Evolutionary conservation across 2,113 vertebrate genomes (phyloP), one percentile per base, ranked within the genome.

Genomic region (Manacus vitellinus): DNA sequence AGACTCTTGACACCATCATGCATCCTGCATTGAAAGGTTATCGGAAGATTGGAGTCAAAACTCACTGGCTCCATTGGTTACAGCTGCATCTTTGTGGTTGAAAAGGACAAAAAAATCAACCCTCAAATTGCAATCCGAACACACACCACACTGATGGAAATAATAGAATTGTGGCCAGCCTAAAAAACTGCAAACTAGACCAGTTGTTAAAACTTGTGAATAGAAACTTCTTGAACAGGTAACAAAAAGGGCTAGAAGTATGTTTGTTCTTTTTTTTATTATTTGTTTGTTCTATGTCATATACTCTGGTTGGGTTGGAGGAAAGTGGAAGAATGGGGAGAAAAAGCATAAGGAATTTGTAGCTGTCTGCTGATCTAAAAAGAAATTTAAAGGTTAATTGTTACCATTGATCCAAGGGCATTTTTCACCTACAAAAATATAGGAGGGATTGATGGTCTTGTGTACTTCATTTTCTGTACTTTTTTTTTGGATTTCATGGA

Each of bases 1-100:
- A 83, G 44, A 46, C 31, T 62, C 15, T 47, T 77, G 62, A 27
- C 49, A 80, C 21, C 1, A 0, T 79, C 43, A 43, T 0, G 0
- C 24, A 7, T 90, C 35, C 55, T 39, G 12, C 41, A 23, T 4
- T 80, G 72, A 67, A 77, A 77, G 12, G 6, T 80, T 94, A n/a
- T 44, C 30, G 39, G 62, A 82, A 75, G 21, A 33, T 0, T 41
- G 30, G 43, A 84, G 24, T 67, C 11, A 94, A 52, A 71, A 72
- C 6, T 1, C 8, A 17, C 10, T 59, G 73, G 6, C 35, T 92
- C 17, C 27, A 19, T 37, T 61, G 12, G 35, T 59, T 77, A 51
- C 39, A 54, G 12, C 67, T 63, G 22, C 52, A 44, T 75, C 35
- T 89, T 83, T 56, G 14, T 54, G 33, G 25, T 76, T 91, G 58